Conservation (phyloP, 2,888 invertebrate species). For the Buathra laborator region DNA sequence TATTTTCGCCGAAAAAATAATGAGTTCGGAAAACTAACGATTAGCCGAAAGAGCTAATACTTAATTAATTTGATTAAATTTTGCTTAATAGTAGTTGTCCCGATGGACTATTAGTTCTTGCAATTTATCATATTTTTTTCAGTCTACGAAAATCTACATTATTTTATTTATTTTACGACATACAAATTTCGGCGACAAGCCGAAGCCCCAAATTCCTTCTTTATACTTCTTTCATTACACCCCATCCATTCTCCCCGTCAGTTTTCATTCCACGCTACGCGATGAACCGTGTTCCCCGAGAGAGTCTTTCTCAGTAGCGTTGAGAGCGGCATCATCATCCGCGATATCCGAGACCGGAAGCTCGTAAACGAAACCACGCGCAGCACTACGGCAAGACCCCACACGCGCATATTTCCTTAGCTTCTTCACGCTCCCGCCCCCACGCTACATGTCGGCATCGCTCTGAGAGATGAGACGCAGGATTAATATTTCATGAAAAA, state of each 20-base stretch:
- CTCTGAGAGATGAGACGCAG: slow-evolving; percentile 55
- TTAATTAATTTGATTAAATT: too few species aligned
- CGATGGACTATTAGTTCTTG: not conserved
- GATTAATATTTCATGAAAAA: slow-evolving; percentile 68
- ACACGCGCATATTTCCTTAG: slow-evolving; percentile 45
- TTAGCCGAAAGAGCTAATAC: too few species aligned
- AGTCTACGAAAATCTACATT: not conserved
- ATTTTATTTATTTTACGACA: not conserved
- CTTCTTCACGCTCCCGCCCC: slow-evolving; percentile 3
- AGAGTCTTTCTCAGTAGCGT: slow-evolving; percentile 6
- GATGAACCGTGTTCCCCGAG: slow-evolving; percentile 10
- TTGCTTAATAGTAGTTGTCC: too few species aligned
- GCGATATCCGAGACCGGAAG: slow-evolving; percentile 63
- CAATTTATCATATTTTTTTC: not conserved
- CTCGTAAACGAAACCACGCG: slow-evolving; percentile 65
- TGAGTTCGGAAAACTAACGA: too few species aligned
- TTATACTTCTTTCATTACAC: slow-evolving; percentile 26
- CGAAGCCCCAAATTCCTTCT: not conserved
- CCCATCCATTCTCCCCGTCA: slow-evolving; percentile 45
- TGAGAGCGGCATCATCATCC: slow-evolving; percentile 33
- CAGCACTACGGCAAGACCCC: slow-evolving; percentile 41
- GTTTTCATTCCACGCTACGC: slow-evolving; percentile 35
- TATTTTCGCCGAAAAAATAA: too few species aligned
- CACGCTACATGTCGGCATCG: slow-evolving; percentile 30
- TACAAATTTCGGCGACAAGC: not conserved